These are phyloP conservation scores for Procambarus virginalis DNA, from an alignment of 1,140 invertebrate species.

Conservation along the genomic window DNA sequence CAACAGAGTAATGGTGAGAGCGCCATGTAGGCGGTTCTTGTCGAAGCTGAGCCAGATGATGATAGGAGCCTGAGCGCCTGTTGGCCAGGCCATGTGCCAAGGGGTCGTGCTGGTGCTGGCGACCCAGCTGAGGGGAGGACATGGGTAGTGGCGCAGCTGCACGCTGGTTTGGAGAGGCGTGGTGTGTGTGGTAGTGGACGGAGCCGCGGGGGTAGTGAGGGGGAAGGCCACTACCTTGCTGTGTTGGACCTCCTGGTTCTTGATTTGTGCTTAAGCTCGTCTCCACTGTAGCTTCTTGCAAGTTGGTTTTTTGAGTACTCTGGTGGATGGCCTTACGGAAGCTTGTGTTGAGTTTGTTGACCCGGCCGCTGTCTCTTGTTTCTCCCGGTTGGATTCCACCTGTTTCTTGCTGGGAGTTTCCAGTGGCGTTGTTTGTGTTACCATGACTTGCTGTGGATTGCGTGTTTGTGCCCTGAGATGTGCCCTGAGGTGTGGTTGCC, in stretches of 20 bases:
- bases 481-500: slow-evolving; percentile 73
- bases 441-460: slow-evolving; percentile 72
- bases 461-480: slow-evolving; percentile 78
- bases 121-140: slow-evolving; percentile 49
- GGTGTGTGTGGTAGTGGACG: slow-evolving; percentile 32
- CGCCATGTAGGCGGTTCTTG: slow-evolving; percentile 35
- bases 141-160: slow-evolving; percentile 24
- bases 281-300: slow-evolving; percentile 65
- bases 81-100: slow-evolving; percentile 32
- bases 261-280: slow-evolving; percentile 17
- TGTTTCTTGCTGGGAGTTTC: slow-evolving; percentile 49
- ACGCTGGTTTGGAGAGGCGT: slow-evolving; percentile 21
- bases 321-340: slow-evolving; percentile 72
- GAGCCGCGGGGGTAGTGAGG: slow-evolving; percentile 52
- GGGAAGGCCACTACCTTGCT: slow-evolving; percentile 27
- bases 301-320: slow-evolving; percentile 71
- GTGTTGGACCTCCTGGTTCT: slow-evolving; percentile 13
- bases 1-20: slow-evolving; percentile 57
- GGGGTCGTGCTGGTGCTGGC: slow-evolving; percentile 40
- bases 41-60: slow-evolving; percentile 57
- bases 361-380: slow-evolving; percentile 36
- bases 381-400: slow-evolving; percentile 34
- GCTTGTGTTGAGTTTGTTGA: slow-evolving; percentile 71
- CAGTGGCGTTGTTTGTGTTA: slow-evolving; percentile 34
- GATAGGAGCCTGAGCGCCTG: slow-evolving; percentile 55